Base-by-base conservation (phyloP, 2,797 vertebrate genomes). In the Hippocampus kuda region DNA sequence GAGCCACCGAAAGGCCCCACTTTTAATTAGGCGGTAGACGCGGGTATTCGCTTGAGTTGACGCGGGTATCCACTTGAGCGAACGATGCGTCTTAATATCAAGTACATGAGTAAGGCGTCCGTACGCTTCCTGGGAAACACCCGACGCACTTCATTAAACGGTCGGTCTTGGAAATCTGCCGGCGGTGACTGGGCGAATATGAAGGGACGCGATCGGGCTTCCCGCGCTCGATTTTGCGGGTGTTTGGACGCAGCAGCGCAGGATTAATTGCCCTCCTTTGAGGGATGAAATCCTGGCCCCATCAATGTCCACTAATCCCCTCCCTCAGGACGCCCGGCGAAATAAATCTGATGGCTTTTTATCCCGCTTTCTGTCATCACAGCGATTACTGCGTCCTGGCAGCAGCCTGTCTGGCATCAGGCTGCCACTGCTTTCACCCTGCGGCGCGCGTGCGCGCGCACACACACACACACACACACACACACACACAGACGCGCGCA, bases 311-410 rank as follows among this genome's bases (percentile, higher is more conserved):
- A 75, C 86, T 89, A 89, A 89, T 89, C 85, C 84, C 70, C 72
- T 80, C 85, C 87, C 84, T 70, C 71, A 71, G 85, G 89, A 84
- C 67, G 72, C 56, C 73, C 77, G 71, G 76, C 81, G 80, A 85
- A 88, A 87, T 87, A 87, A 90, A 90, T 88, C 87, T 88, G 87
- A 90, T 89, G 85, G 83, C 82, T 84, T 90, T 89, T 90, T 83
- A 85, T 86, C 81, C 83, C 69, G 57, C 78, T 72, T 78, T 74
- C 83, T 83, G 86, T 88, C 85, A 87, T 88, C 81, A 59, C 75
- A 70, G 72, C 74, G 85, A 86, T 89, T 86, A 85, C 80, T 74
- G 79, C 72, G 77, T 83, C 75, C 85, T 83, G 82, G 83, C 83
- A 83, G 79, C 67, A n/a, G 77, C 70, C 79, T 76, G 74, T 84